Conservation (phyloP, 2,113 vertebrate species). For the Hippocampus abdominalis region DNA sequence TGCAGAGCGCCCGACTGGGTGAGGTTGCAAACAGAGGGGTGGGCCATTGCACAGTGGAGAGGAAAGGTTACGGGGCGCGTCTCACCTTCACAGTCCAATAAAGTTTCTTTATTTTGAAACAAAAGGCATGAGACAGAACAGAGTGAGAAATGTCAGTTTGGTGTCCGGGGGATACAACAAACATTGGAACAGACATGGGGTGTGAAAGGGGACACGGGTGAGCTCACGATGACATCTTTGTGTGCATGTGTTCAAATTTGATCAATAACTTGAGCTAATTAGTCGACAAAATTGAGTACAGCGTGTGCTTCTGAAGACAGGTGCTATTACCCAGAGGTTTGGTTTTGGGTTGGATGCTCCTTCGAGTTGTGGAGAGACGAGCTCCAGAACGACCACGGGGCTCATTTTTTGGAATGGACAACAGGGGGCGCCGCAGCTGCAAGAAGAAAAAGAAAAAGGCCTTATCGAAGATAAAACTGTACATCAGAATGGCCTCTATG, state of each 20-base stretch:
- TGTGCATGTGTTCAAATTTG: constrained; percentile 6
- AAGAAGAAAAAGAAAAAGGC: not conserved
- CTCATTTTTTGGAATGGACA: constrained; percentile 91
- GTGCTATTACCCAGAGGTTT: constrained; percentile 80
- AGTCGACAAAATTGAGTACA: not conserved
- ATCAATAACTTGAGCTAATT: not conserved
- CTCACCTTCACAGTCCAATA: constrained; percentile 78
- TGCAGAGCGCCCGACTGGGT: constrained; percentile 66
- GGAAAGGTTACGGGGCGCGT: constrained; percentile 47
- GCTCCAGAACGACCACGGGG: constrained; percentile 81
- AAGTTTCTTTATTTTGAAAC: constrained; percentile 72
- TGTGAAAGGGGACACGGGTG: constrained; percentile 29
- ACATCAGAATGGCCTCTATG: no score
- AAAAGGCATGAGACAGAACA: constrained; percentile 72
- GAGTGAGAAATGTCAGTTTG: constrained; percentile 70
- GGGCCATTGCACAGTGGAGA: constrained; percentile 54
- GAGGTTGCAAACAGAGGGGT: constrained; percentile 55
- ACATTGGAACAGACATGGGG: constrained; percentile 53
- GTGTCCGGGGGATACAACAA: constrained; percentile 38
- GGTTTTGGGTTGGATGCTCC: constrained; percentile 93
- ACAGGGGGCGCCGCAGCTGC: constrained; percentile 88
- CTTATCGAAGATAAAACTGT: no score
- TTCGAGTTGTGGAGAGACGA: constrained; percentile 88
- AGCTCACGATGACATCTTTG: constrained; percentile 30
- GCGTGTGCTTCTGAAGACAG: not conserved